Percentiles rank a stretch among this genome's conserved stretches.
Evolutionary conservation across 2,888 invertebrate species (phyloP).

Genomic region (Hemaris fuciformis): DNA sequence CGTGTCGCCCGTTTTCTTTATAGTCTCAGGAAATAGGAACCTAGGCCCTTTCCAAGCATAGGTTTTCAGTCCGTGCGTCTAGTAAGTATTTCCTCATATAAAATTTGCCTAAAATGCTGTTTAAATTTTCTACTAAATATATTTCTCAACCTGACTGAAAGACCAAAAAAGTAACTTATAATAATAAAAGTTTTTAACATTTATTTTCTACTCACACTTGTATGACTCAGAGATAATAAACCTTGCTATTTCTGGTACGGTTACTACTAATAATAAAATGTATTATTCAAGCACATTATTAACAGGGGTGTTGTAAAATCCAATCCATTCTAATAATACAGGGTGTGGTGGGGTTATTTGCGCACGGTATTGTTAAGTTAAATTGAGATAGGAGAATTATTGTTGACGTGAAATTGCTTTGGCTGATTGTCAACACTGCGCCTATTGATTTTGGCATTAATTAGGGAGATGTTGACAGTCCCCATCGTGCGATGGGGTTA

Average conservation of each 20-base stretch:
- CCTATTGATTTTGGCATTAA: slow-evolving; percentile 1
- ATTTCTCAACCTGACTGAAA: too few species aligned
- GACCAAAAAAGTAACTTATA: too few species aligned
- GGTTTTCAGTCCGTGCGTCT: too few species aligned
- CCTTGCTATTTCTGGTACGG: background rate
- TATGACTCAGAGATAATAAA: background rate
- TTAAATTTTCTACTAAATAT: too few species aligned
- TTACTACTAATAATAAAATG: background rate
- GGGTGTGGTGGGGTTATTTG: slow-evolving; percentile 1
- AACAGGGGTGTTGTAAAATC: background rate
- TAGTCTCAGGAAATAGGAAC: too few species aligned
- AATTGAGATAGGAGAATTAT: slow-evolving; percentile 11
- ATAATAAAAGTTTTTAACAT: too few species aligned
- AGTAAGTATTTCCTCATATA: too few species aligned
- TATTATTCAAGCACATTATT: background rate
- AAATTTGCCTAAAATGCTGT: too few species aligned
- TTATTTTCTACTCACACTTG: too few species aligned
- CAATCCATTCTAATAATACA: slow-evolving; percentile 3
- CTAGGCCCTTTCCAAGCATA: too few species aligned
- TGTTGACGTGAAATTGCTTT: slow-evolving; percentile 14
- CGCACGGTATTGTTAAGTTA: background rate
- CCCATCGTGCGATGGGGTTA: background rate
- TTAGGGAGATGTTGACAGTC: background rate
- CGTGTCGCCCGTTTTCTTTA: too few species aligned
- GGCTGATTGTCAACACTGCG: background rate